Evolutionary conservation across 2,888 invertebrate species (phyloP), one percentile per base, ranked within the genome.

Genomic region (Troides helena): DNA sequence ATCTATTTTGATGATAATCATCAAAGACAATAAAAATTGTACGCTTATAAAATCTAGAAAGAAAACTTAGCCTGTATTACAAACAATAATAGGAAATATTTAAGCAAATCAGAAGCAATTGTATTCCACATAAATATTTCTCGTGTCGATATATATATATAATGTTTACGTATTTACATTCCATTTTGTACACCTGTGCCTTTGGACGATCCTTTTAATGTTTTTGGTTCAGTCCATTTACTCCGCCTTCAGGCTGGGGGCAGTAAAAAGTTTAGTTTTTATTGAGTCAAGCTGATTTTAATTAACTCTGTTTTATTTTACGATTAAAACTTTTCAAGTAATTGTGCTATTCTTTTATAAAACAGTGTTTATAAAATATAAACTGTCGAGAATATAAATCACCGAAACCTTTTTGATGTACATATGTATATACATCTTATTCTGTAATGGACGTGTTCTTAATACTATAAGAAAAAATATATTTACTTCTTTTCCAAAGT

Each of bases 161-260:
- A 80, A 70, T 67, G 67, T 67, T 70, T 70, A 65, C 64, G 56
- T 67, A 67, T 85, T 80, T 85, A 83, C 81, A 81, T 87, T 89
- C 86, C 83, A 86, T 89, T 89, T 86, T 83, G 85, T 85, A 85
- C 86, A 87, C 87, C 85, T 87, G 86, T 80, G 85, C 82, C 82
- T 84, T 81, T 73, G 76, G 79, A 77, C 78, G 81, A 86, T 87
- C 88, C 87, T 86, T 85, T 85, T 86, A 87, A 88, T 86, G 85
- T 83, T 79, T 83, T 88, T 85, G 85, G 82, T 86, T 85, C 81
- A 80, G 80, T 84, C 81, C 85, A 82, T 80, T 85, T 80, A 78
- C 79, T 82, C 78, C 75, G 78, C 70, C 63, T 70, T 70, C 63
- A 36, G 62, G 66, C 58, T 25, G 46, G 50, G 46, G 50, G 53